Conservation (phyloP, 2,797 vertebrate species). For the Aulostomus chinensis region DNA sequence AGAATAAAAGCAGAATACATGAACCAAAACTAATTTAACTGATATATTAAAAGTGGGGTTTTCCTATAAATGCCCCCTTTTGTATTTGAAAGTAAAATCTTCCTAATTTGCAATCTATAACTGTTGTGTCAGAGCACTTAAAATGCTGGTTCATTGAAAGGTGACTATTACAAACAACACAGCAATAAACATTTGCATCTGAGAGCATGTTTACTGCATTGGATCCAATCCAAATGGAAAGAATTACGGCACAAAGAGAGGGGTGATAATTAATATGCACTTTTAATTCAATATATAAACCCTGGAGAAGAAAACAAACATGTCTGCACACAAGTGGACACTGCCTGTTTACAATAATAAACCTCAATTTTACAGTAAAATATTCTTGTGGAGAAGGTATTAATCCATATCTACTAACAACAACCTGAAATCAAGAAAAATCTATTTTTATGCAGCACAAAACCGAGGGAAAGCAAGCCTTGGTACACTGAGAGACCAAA, state of each 20-base stretch:
- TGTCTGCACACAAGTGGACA: conserved; percentile 35
- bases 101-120: conserved; percentile 39
- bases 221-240: conserved; percentile 56
- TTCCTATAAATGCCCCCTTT: background rate
- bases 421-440: no score
- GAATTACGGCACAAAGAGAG: conserved; percentile 53
- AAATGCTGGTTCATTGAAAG: conserved; percentile 55
- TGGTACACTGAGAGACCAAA: conserved; percentile 37
- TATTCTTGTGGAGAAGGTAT: conserved; percentile 10
- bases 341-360: conserved; percentile 40
- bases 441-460: no score
- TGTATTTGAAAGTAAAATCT: conserved; percentile 66
- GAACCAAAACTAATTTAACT: no score
- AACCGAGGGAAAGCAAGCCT: conserved; percentile 10
- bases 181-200: conserved; percentile 65
- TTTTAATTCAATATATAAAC: conserved; percentile 63
- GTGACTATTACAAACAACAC: conserved; percentile 65
- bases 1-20: no score
- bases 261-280: conserved; percentile 58
- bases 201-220: conserved; percentile 59
- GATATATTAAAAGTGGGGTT: background rate
- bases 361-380: conserved; percentile 22
- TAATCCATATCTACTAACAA: no score
- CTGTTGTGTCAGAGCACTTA: conserved; percentile 47
- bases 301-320: conserved; percentile 59